These are phyloP conservation scores for Itoplectis maculator DNA, from an alignment of 2,888 invertebrate genomes.

Conservation along the genomic window DNA sequence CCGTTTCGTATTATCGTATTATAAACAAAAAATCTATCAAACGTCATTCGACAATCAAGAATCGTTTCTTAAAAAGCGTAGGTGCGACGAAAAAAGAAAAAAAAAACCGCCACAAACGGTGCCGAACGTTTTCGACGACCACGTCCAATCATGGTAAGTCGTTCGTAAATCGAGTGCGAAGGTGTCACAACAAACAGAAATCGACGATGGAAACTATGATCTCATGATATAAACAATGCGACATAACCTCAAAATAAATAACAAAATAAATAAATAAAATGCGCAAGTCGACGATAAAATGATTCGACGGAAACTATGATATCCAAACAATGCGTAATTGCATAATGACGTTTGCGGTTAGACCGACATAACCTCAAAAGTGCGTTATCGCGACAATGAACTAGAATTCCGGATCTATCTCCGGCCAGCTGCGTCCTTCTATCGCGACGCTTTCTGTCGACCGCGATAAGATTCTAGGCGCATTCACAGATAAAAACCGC, in stretches of 20 bases:
- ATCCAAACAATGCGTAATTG: conserved; percentile 7
- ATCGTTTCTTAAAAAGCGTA: not conserved
- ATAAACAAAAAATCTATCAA: conserved; percentile 13
- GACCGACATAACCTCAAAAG: conserved; percentile 60
- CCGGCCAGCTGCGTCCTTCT: conserved; percentile 38
- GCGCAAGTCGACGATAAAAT: too few species aligned
- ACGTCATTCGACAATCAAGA: not conserved
- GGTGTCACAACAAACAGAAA: conserved; percentile 21
- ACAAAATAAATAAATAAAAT: too few species aligned
- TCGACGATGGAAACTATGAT: conserved; percentile 1
- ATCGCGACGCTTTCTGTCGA: conserved; percentile 1
- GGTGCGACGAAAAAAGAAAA: not conserved
- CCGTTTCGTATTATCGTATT: too few species aligned
- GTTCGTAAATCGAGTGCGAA: not conserved
- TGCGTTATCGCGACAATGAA: conserved; percentile 35
- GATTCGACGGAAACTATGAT: conserved; percentile 2
- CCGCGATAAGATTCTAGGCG: conserved; percentile 43
- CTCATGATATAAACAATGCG: not conserved
- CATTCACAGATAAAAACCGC: conserved; percentile 56
- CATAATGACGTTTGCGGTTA: conserved; percentile 25
- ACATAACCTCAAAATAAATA: conserved; percentile 65
- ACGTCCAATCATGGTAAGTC: conserved; percentile 8
- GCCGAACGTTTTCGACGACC: not conserved
- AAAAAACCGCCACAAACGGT: not conserved
- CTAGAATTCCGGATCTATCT: conserved; percentile 34